Conservation (phyloP, 2,888 invertebrate genomes). For the Caenorhabditis parvicauda region DNA sequence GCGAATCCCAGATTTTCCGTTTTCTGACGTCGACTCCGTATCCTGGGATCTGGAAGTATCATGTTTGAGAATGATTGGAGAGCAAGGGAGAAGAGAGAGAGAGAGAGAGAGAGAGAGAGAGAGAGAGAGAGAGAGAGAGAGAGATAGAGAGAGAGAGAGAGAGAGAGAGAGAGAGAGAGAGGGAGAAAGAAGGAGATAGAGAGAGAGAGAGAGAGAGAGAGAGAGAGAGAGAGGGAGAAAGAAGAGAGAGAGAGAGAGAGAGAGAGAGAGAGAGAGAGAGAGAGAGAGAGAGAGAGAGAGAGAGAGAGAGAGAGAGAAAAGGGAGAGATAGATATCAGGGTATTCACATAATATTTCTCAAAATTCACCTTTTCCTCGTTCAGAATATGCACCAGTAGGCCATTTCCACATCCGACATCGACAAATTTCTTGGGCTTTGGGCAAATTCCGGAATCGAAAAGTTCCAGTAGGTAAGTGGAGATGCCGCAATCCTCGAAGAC, state of each 20-base stretch:
- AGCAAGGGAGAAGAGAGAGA: background rate
- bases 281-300: conserved; percentile 2
- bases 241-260: conserved; percentile 13
- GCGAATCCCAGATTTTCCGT: conserved; percentile 73
- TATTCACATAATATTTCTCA: conserved; percentile 6
- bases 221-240: conserved; percentile 11
- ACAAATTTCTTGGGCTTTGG: conserved; percentile 70
- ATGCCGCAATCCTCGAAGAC: conserved; percentile 95
- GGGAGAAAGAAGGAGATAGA: background rate
- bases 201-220: background rate
- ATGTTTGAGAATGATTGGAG: conserved; percentile 1
- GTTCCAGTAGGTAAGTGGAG: conserved; percentile 72
- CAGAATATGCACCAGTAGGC: conserved; percentile 65
- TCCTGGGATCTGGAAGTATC: conserved; percentile 22
- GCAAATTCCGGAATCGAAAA: background rate
- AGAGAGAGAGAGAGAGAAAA: background rate
- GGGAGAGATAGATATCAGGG: conserved; percentile 11
- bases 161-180: background rate
- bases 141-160: conserved; percentile 1
- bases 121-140: conserved; percentile 3
- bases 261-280: conserved; percentile 9
- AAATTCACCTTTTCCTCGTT: too few relatives aligned
- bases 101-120: conserved; percentile 3
- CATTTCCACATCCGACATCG: conserved; percentile 96
- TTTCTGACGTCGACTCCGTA: conserved; percentile 66